Evolutionary conservation across 2,113 vertebrate species (phyloP), one percentile per base, ranked within the genome.

Genomic region (Andinoacara biseriatus): DNA sequence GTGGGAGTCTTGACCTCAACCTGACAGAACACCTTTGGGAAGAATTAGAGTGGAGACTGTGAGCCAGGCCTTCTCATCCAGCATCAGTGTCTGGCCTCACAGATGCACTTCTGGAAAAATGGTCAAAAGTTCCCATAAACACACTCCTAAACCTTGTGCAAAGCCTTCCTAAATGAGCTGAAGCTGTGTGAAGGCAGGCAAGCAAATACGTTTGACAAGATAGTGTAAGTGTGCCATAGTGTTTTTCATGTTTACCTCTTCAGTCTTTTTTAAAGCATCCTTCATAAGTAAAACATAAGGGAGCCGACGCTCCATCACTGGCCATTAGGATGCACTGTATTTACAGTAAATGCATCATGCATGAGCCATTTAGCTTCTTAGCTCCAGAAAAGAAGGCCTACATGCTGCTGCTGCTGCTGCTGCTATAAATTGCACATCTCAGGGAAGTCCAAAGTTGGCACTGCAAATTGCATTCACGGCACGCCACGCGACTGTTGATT

Each of bases 241-340:
- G 13, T 31, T 57, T 76, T 81, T 38, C 10, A 54, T 86, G 57
- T 83, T 78, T 69, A 67, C 58, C 40, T 63, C 38, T 80, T 18
- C 33, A 38, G 56, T 78, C 80, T 40, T 52, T 76, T 77, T 69
- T 69, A 60, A 84, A 78, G 43, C 35, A 58, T 81, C 85, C 85
- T 74, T 90, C 87, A 90, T 91, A 86, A 90, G 78, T 91, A 86
- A 92, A 91, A 87, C 87, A 92, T 90, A 57, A 90, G 88, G 60
- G n/a, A 72, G 62, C 67, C 76, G 22, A 15, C 57, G 43, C 81
- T 52, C 78, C 79, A 67, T 77, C 83, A 38, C 76, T 10, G 46
- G 83, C 88, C 87, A 92, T 89, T 87, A 87, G 38, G 80, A 86
- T 63, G 49, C 69, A 40, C 74, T 59, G 76, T 87, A 89, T 91